Percentiles rank a stretch among this genome's conserved stretches.
Conservation (phyloP, 2,888 invertebrate genomes). For the Barypeithes pellucidus region DNA sequence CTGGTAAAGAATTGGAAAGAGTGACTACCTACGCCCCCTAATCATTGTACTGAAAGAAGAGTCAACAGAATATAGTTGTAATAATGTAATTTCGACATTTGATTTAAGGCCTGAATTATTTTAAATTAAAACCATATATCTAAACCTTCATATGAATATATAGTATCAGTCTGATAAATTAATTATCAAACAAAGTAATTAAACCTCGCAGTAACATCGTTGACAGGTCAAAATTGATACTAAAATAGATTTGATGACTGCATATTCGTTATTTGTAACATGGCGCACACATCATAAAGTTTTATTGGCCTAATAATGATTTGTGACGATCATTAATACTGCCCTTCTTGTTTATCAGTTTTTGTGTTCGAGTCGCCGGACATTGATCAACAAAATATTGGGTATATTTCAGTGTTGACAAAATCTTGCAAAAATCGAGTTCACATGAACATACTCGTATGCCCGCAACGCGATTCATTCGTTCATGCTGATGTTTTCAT, state of each 20-base stretch:
- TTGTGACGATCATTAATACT: constrained; percentile 23
- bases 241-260: constrained; percentile 35
- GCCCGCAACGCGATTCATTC: too few species aligned
- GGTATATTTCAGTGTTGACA: too few species aligned
- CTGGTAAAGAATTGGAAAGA: too few species aligned
- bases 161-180: not conserved
- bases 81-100: too few species aligned
- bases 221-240: constrained; percentile 31
- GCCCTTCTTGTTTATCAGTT: not conserved
- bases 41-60: too few species aligned
- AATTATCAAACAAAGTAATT: constrained; percentile 22
- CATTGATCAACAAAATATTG: constrained; percentile 13
- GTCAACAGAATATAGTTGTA: too few species aligned
- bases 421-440: too few species aligned
- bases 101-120: too few species aligned
- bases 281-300: constrained; percentile 23
- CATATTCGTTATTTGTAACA: constrained; percentile 32
- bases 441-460: too few species aligned
- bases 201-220: not conserved
- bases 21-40: too few species aligned
- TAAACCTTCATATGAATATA: not conserved
- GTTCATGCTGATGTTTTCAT: too few species aligned
- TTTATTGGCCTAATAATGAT: constrained; percentile 37
- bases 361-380: not conserved
- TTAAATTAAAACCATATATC: not conserved